Evolutionary conservation across 2,888 invertebrate genomes (phyloP), one percentile per base, ranked within the genome.

Genomic region (Herminia tarsipennalis): DNA sequence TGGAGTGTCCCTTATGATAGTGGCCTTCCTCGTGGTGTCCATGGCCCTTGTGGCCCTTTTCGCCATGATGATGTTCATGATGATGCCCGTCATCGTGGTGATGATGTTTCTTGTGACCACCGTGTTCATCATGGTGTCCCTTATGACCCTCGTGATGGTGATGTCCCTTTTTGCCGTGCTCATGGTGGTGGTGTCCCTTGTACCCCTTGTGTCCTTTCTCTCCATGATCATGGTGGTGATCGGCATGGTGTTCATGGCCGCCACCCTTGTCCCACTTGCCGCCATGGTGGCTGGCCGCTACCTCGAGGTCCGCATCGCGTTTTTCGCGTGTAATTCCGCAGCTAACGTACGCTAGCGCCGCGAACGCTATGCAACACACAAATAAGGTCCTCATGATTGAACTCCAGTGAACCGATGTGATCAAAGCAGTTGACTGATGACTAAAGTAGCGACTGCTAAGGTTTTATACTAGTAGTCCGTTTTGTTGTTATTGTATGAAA

Each of bases 1-100:
- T 96, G 65, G 94, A 95, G 83, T 97, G 96, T 0, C 96, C 96
- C 73, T 97, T 97, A 57, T 95, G 95, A 81, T 95, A 96, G 62
- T 94, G 93, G 1, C 96, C 96, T 58, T 91, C 81, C 51, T 91
- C 92, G 52, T 92, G 90, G 45, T 88, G 89, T 0, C 88, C 87
- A 45, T 88, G 88, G 1, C 94, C 94, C 60, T 94, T 94, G 67
- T 94, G 93, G 1, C 94, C 94, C 68, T 94, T 94, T 38, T 94
- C 93, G 2, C 93, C 94, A 60, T 94, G 93, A 62, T 94, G 93
- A 51, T 94, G 93, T 53, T 94, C 93, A 33, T 92, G 92, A 61
- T 94, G 93, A 70, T 94, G 93, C 0, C 94, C 94, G 27, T 94
- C 94, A 35, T 94, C 93, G 69, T 94, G 94, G 55, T 94, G 93